Base-by-base conservation (phyloP, 2,888 invertebrate genomes). In the Anthrax anthrax region DNA sequence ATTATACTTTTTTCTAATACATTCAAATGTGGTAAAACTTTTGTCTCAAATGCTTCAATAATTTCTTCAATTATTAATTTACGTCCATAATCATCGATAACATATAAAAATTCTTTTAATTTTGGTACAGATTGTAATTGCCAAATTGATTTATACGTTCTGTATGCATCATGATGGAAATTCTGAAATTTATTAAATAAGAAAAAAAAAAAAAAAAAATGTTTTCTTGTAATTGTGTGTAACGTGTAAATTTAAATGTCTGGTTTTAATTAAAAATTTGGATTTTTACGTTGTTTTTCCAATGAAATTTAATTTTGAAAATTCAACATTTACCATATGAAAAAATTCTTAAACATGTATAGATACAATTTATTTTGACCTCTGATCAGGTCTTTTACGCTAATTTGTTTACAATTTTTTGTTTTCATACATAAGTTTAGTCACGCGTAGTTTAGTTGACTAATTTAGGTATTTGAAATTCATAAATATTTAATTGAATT, bases 121-220 rank as follows among this genome's bases (percentile, higher is more conserved):
- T 78, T 72, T 0, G 84, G 80, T 0, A 84, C 72, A 37, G 77
- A 74, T 6, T 73, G 70, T 54, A 94, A 61, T 75, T 78, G 80
- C 91, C 92, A 94, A 14, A 84, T 62, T n/a, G 77, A 75, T 54
- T 74, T 73, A 49, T 81, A 77, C 2, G 67, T 65, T 5, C 77
- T 74, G 54, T 81, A 80, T 0, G 77, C 84, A 0, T 79, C 73
- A 63, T 88, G 84, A 51, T 76, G 69, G 63, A 87, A 90, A 54
- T 73, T 72, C 81, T 84, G 58, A 3, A 65, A 60, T n/a, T n/a
- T n/a, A n/a, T n/a, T n/a, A n/a, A 47, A 47, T 54, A 44, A 16
- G 8, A 29, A 23, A 23, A 39, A 17, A 18, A 19, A 18, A 6
- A 4, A 29, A 17, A n/a, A 17, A 23, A 8, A 6, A 27, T 27